Base-by-base conservation (phyloP, 2,797 vertebrate genomes). In the Avahi laniger region DNA sequence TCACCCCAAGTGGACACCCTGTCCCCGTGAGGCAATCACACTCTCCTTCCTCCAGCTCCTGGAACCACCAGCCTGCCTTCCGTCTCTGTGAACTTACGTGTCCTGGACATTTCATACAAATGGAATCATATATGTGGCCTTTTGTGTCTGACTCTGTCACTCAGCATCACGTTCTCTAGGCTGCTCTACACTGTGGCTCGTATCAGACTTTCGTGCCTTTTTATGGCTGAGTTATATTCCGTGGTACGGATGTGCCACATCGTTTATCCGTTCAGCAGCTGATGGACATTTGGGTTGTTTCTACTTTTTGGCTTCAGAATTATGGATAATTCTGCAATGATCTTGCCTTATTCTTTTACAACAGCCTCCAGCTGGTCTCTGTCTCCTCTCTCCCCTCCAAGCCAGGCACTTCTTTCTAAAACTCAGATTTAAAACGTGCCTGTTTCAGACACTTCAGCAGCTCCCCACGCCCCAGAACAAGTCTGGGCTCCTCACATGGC, bases 241-340 rank as follows among this genome's bases (percentile, higher is more conserved):
- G 0, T 4, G 0, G 6, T 12, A 0, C 17, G 15, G 63, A 35
- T 2, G 38, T 2, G 35, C 38, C 33, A 5, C 41, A 3, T 7
- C 14, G 18, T 4, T 5, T 5, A 1, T 4, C 22, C 14, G 7
- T 30, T 13, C 35, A 4, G 4, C 54, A 28, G 1, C 0, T 5
- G 59, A 7, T 1, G 22, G 33, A 38, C 38, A 33, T 3, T 28
- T 26, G 59, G 54, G 48, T 35, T 41, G 24, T 14, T 59, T 41
- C 15, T 73, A 30, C 24, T 35, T 24, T 12, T 4, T 2, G 28
- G 28, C 91, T n/a, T 54, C 75, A 76, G 48, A 7, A 30, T 35
- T 5, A 7, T 17, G 69, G 15, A 0, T 0, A 8, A 3, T 0
- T 46, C 57, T 22, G 69, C 83, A 41, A 0, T 8, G 67, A 41